Base-by-base conservation (phyloP, 2,888 invertebrate genomes). In the Imbricaverruca yamaguchii region DNA sequence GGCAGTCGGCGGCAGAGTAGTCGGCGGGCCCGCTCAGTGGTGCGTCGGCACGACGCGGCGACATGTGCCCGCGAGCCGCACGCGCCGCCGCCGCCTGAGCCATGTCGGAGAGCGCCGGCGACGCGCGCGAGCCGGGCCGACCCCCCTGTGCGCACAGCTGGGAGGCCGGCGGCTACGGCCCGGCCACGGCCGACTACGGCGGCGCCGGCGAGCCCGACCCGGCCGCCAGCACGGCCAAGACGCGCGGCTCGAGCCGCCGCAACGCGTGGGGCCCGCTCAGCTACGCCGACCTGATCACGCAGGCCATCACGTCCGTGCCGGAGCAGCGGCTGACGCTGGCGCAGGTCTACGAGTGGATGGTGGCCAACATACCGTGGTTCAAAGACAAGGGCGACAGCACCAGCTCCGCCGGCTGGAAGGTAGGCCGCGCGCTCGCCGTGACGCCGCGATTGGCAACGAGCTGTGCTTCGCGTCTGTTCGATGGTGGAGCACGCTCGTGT, bases 281-380 rank as follows among this genome's bases (percentile, higher is more conserved):
- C 85, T 99, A 99, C 88, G 99, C 99, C 85, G 99, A 99, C 90
- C 92, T 99, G 87, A 99, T 99, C 87, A 98, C 98, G 23, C 97
- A 98, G 88, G 99, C 99, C 86, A 99, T 99, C 88, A 94, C 95
- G 86, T 96, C 96, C 83, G 94, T 97, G 81, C 93, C 94, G 80
- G 98, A 99, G 86, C 95, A 96, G 88, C 90, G 99, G 83, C 91
- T 99, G 84, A 99, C 99, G 6, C 90, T 99, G 85, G 96, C 97
- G 82, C 98, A 99, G 90, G 98, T 99, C 87, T 99, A 99, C 91
- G 98, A 99, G 89, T 99, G 98, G 98, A 99, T 99, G 98, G 98
- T 99, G 83, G 96, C 97, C 89, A 98, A 99, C 89, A 97, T 99
- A 86, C 93, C 97, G 85, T 99, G 98, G 89, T 99, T 99, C 91